Base-by-base conservation (phyloP, 2,113 vertebrate genomes). In the Paraplagusia blochii region DNA sequence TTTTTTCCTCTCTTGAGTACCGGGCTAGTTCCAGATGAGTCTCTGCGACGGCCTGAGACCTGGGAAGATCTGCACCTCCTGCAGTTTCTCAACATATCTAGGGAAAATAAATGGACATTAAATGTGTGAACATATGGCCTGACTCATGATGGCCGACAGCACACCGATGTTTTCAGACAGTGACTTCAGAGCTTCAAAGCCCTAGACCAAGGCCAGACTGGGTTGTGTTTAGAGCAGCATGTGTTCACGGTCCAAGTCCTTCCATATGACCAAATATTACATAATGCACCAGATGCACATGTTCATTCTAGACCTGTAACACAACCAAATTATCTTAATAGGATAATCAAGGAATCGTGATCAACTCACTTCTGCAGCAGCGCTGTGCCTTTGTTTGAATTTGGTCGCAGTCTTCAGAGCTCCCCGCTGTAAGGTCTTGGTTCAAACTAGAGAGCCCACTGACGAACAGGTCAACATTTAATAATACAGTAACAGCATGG, bases 401-500 rank as follows among this genome's bases (percentile, higher is more conserved):
- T 2, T 6, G 22, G 2, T 29, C 22, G 22, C 22, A 2, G 22
- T 34, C 66, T 53, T 43, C 56, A 67, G 39, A 39, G 58, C 45
- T 81, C 72, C 56, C 70, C 43, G 51, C 44, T 62, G 51, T 22
- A 72, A 50, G 49, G 43, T 29, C 40, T 38, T 42, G 44, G 77
- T 65, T 65, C 59, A 69, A 72, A 43, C 63, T 35, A 48, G 67
- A 69, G 59, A 76, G 16, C 47, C 13, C 73, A 69, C 65, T 76
- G 60, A 75, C 76, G 81, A 78, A 76, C 71, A 74, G 70, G 60
- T 52, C 56, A 76, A 75, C 58, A 44, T 74, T 73, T 83, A 58
- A 64, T 62, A 43, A 50, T 61, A 73, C 50, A 69, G 71, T 68
- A 66, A 79, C 80, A 82, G 76, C 45, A 47, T 81, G 67, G 77